These are phyloP conservation scores for Nipponia nippon DNA, from an alignment of 2,113 vertebrate species.

Conservation along the genomic window DNA sequence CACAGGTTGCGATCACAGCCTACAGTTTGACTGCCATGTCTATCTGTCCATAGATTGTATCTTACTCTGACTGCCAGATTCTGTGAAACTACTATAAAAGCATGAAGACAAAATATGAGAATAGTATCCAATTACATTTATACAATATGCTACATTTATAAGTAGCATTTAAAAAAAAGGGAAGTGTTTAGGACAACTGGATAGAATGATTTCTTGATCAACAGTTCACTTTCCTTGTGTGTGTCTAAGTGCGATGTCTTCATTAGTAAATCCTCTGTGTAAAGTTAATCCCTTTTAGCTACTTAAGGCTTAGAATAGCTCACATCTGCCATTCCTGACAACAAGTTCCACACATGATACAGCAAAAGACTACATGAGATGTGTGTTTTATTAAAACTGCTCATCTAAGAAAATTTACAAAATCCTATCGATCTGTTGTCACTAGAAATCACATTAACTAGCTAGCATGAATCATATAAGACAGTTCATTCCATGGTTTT, in stretches of 20 bases:
- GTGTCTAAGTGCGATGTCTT: constrained; percentile 10
- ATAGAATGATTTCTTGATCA: neutral
- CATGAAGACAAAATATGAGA: neutral
- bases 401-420: neutral
- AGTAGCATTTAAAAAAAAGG: neutral
- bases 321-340: constrained; percentile 10
- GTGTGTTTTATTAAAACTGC: neutral
- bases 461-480: neutral
- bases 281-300: constrained; percentile 63
- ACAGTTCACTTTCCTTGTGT: neutral
- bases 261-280: constrained; percentile 59
- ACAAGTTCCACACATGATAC: neutral
- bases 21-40: neutral
- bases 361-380: neutral
- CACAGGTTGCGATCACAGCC: neutral
- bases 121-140: neutral
- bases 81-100: constrained; percentile 29
- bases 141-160: neutral
- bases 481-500: neutral
- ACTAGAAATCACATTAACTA: neutral
- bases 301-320: constrained; percentile 53
- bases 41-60: neutral
- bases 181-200: neutral
- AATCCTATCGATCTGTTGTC: neutral
- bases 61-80: neutral